These are phyloP conservation scores for Choristoneura rosaceana DNA, from an alignment of 2,888 invertebrate genomes.

Conservation along the genomic window DNA sequence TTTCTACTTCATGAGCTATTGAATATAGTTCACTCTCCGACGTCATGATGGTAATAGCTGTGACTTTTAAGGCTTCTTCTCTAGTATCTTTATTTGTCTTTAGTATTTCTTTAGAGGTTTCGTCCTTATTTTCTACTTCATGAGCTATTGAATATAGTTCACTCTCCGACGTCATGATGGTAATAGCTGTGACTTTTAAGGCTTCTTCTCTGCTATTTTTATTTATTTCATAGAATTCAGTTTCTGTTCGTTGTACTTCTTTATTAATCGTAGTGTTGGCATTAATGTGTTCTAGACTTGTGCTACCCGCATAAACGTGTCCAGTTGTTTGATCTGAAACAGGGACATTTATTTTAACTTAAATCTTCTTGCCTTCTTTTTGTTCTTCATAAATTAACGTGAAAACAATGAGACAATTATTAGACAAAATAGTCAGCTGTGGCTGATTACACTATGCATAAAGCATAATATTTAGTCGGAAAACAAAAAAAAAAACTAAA, in stretches of 20 bases:
- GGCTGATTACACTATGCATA: no score
- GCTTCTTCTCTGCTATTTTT: background rate
- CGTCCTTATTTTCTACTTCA: background rate
- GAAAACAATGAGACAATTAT: background rate
- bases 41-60: constrained; percentile 24
- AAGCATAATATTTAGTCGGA: no score
- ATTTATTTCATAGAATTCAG: background rate
- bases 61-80: constrained; percentile 25
- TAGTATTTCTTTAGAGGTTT: background rate
- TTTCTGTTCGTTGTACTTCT: background rate
- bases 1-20: background rate
- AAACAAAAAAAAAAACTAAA: no score
- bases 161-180: constrained; percentile 12
- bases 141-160: constrained; percentile 14
- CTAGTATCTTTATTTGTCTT: no score
- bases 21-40: constrained; percentile 12
- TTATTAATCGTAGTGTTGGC: background rate
- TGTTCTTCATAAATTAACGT: background rate
- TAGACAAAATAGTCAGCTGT: no score
- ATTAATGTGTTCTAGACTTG: background rate
- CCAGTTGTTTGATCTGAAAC: background rate
- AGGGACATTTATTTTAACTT: background rate
- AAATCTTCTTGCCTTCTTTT: no score
- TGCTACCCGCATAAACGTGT: background rate
- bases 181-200: constrained; percentile 28